Base-by-base conservation (phyloP, 1,140 invertebrate genomes). In the Drosophila sulfurigaster region DNA sequence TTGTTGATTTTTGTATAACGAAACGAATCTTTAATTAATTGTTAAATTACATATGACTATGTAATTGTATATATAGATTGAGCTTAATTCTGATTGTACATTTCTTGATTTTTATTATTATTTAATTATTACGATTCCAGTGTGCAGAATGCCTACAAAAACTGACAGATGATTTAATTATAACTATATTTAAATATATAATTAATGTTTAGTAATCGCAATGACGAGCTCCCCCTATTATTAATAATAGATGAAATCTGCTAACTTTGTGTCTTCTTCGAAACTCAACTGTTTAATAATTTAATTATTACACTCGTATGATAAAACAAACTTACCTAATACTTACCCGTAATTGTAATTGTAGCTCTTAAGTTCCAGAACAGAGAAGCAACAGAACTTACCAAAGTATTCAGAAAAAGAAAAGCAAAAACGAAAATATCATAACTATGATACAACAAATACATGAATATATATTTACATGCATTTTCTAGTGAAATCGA, bases 401-500 rank as follows among this genome's bases (percentile, higher is more conserved):
- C 85, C 85, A 89, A 89, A 89, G 85, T 89, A 89, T 89, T 89
- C 68, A 77, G 59, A 13, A 65, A 43, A 25, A n/a, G 51, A 48
- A 35, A 75, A 73, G 74, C 28, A 10, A 77, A 54, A 65, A 60
- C 20, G 20, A 25, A 25, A 25, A 25, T 25, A 72, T 8, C 64
- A 65, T 35, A 79, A 71, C 58, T 78, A 70, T 6, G 41, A 43
- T 43, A 6, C 41, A 57, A 74, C 54, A 82, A 64, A 75, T 71
- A 78, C 52, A 82, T 80, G 56, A 64, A 79, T 76, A 83, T 86
- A 88, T 85, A 89, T 89, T 89, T 89, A 89, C 85, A 81, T 83
- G 85, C 81, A 89, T 89, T 89, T 89, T 89, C 85, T 89, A 89
- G 85, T 89, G 85, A 89, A 89, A 89, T 89, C 75, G 30, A 81